These are phyloP conservation scores for Catotricha subobsoleta DNA, from an alignment of 2,888 invertebrate species.

Conservation along the genomic window DNA sequence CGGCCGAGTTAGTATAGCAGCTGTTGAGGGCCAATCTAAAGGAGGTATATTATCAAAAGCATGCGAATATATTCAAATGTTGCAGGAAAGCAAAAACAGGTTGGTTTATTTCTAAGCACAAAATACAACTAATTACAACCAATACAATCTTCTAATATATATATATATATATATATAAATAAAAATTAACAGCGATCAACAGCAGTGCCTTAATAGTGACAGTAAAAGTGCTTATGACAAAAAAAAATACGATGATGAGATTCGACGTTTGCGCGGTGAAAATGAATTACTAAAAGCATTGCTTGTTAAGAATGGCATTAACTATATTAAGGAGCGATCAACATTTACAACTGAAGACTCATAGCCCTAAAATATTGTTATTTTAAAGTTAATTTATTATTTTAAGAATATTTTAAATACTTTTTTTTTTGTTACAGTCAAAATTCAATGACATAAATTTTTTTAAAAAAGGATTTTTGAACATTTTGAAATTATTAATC, in stretches of 20 bases:
- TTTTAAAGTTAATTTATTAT: too few species aligned
- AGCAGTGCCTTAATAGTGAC: background rate
- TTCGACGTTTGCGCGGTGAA: slow-evolving; percentile 1
- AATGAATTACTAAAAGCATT: slow-evolving; percentile 3
- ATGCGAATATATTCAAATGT: slow-evolving; percentile 80
- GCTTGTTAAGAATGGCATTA: slow-evolving; percentile 2
- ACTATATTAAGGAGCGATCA: slow-evolving; percentile 1
- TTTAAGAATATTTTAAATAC: too few species aligned
- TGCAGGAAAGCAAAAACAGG: slow-evolving; percentile 55
- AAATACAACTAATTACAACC: background rate
- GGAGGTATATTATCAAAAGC: slow-evolving; percentile 91
- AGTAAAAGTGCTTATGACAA: background rate
- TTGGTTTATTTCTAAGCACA: too few species aligned
- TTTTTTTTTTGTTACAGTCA: too few species aligned
- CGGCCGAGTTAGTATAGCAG: slow-evolving; percentile 32
- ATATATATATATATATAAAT: background rate
- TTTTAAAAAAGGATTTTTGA: background rate
- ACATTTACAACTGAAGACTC: background rate
- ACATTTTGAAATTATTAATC: background rate
- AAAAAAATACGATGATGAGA: slow-evolving; percentile 1
- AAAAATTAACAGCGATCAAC: background rate
- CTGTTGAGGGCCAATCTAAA: slow-evolving; percentile 57
- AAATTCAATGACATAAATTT: background rate
- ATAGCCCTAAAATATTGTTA: background rate
- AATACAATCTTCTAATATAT: too few species aligned